A percentile compares a stretch with the other conserved stretches of the same genome.
Evolutionary conservation across 2,113 vertebrate genomes (phyloP).

Genomic region (Elephas maximus): DNA sequence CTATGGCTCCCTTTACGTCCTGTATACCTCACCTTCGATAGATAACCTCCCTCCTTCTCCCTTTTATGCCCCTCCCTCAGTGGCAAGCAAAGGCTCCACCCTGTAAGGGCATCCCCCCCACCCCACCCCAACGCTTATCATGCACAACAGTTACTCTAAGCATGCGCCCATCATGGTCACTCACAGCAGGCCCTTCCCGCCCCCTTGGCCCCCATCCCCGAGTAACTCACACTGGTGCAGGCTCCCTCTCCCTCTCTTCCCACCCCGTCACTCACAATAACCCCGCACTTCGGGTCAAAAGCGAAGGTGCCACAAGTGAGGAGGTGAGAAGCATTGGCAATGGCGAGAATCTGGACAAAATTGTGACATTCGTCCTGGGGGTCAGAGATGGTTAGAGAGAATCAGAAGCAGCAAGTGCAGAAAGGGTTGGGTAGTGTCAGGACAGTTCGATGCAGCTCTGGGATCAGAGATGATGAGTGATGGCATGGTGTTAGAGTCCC

Average conservation of each 20-base stretch:
- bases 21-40: background rate
- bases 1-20: background rate
- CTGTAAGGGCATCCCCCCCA: background rate
- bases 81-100: background rate
- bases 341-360: constrained; percentile 93
- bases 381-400: constrained; percentile 79
- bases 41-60: background rate
- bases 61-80: background rate
- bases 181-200: constrained; percentile 62
- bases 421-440: background rate
- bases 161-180: background rate
- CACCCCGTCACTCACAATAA: constrained; percentile 90
- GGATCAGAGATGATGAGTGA: constrained; percentile 12
- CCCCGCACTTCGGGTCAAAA: constrained; percentile 94
- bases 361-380: constrained; percentile 93
- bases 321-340: constrained; percentile 89
- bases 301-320: constrained; percentile 95
- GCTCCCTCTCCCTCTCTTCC: constrained; percentile 63
- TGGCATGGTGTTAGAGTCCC: background rate
- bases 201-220: constrained; percentile 16
- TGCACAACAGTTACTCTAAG: background rate
- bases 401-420: constrained; percentile 69
- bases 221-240: constrained; percentile 20
- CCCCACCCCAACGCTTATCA: background rate
- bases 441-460: constrained; percentile 55